These are phyloP conservation scores for Pteronura brasiliensis DNA, from an alignment of 2,113 vertebrate species.

Conservation along the genomic window DNA sequence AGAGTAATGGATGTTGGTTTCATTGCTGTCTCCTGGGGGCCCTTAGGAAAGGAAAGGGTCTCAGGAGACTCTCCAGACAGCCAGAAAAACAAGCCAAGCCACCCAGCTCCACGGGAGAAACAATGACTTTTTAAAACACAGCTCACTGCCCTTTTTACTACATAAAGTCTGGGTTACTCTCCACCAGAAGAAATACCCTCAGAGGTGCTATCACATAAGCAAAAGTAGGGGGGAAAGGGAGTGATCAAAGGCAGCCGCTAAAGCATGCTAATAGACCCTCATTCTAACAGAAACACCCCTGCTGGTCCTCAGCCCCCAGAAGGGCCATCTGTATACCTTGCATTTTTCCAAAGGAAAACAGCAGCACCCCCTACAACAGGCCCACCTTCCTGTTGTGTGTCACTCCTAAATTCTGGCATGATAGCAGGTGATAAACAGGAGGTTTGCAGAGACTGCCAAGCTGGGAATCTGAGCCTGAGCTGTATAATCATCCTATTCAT, in stretches of 20 bases:
- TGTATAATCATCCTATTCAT: not conserved
- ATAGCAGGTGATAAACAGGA: not conserved
- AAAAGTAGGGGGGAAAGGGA: not conserved
- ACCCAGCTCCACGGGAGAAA: slow-evolving; percentile 20
- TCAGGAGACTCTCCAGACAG: slow-evolving; percentile 54
- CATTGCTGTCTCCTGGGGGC: slow-evolving; percentile 40
- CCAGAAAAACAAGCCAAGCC: slow-evolving; percentile 61
- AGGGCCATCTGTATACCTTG: not conserved
- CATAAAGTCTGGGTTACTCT: not conserved
- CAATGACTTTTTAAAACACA: slow-evolving; percentile 28
- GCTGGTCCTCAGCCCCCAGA: not conserved
- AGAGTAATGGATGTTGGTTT: slow-evolving; percentile 62
- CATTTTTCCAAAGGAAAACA: slow-evolving; percentile 19
- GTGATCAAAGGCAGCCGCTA: not conserved
- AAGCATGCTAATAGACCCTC: not conserved
- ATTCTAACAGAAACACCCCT: slow-evolving; percentile 10
- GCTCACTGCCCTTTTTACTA: not conserved
- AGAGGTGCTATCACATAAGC: not conserved
- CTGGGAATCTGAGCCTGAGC: not conserved
- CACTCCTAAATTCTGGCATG: not conserved
- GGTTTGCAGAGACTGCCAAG: not conserved
- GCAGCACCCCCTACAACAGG: not conserved
- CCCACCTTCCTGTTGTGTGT: not conserved
- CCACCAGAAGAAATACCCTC: slow-evolving; percentile 29
- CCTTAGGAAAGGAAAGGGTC: slow-evolving; percentile 57